These are phyloP conservation scores for Onchidella celtica DNA, from an alignment of 2,888 invertebrate species.

Conservation along the genomic window DNA sequence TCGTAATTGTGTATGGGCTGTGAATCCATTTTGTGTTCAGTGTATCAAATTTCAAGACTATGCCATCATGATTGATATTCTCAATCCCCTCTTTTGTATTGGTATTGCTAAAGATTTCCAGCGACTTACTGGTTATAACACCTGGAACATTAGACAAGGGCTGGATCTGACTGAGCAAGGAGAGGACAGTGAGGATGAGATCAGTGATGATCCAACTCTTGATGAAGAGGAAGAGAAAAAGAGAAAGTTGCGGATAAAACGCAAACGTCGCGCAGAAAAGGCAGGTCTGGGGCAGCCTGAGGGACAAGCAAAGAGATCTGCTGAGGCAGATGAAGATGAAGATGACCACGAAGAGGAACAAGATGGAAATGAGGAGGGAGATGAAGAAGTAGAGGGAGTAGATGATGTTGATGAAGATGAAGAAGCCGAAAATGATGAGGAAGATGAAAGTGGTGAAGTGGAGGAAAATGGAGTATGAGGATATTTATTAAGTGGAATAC, in stretches of 20 bases:
- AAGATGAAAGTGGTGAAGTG: not conserved
- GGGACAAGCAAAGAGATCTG: slow-evolving; percentile 5
- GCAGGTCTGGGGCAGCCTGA: slow-evolving; percentile 11
- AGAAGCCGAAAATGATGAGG: not conserved
- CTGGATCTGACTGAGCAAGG: slow-evolving; percentile 28
- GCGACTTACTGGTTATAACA: slow-evolving; percentile 41
- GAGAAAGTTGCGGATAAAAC: slow-evolving; percentile 41
- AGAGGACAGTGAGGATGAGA: slow-evolving; percentile 50
- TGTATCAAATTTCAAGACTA: slow-evolving; percentile 49
- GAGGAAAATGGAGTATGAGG: slow-evolving; percentile 19
- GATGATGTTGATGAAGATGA: not conserved
- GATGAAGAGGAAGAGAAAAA: slow-evolving; percentile 28
- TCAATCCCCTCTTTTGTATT: slow-evolving; percentile 27
- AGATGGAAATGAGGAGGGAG: not conserved
- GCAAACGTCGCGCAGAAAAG: slow-evolving; percentile 38
- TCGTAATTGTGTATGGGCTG: slow-evolving; percentile 44
- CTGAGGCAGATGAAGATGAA: not conserved
- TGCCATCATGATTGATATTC: slow-evolving; percentile 37
- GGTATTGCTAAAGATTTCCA: slow-evolving; percentile 40
- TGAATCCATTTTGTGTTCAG: slow-evolving; percentile 48
- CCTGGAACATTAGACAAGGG: slow-evolving; percentile 22
- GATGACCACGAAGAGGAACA: not conserved
- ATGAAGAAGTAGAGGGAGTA: not conserved
- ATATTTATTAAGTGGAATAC: not conserved
- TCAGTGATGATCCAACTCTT: slow-evolving; percentile 44